A percentile compares a stretch with the other conserved stretches of the same genome.
Evolutionary conservation across 2,888 invertebrate species (phyloP).

Genomic region (Tenodera sinensis): DNA sequence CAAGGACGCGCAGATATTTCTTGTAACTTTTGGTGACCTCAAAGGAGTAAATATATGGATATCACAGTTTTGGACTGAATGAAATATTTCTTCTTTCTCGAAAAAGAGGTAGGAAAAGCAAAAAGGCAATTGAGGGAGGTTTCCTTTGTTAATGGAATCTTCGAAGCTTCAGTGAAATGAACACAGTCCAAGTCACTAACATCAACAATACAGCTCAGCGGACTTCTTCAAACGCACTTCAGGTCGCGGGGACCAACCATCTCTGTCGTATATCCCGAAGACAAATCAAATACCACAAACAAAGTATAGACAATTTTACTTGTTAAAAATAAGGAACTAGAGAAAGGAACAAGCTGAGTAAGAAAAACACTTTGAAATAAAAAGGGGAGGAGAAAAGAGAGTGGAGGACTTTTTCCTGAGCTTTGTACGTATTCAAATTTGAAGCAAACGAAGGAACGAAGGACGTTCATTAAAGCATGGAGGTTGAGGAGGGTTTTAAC

Average conservation of each 20-base stretch:
- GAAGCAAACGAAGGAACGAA: conserved; percentile 19
- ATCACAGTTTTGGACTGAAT: too few species aligned
- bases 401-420: background rate
- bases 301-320: background rate
- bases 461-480: conserved; percentile 13
- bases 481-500: conserved; percentile 1
- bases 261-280: background rate
- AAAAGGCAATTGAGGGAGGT: background rate
- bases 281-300: too few species aligned
- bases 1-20: too few species aligned
- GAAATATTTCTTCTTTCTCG: too few species aligned
- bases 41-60: too few species aligned
- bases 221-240: too few species aligned
- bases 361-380: background rate
- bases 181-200: background rate
- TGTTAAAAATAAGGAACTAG: conserved; percentile 1
- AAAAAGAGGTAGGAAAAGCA: too few species aligned
- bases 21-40: too few species aligned
- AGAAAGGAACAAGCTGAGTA: conserved; percentile 3
- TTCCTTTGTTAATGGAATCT: background rate
- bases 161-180: background rate
- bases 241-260: too few species aligned
- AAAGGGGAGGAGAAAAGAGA: background rate
- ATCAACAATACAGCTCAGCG: too few species aligned
- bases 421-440: conserved; percentile 12